These are phyloP conservation scores for Ricordea florida DNA, from an alignment of 92 coral and sea anemone species.

Conservation along the genomic window DNA sequence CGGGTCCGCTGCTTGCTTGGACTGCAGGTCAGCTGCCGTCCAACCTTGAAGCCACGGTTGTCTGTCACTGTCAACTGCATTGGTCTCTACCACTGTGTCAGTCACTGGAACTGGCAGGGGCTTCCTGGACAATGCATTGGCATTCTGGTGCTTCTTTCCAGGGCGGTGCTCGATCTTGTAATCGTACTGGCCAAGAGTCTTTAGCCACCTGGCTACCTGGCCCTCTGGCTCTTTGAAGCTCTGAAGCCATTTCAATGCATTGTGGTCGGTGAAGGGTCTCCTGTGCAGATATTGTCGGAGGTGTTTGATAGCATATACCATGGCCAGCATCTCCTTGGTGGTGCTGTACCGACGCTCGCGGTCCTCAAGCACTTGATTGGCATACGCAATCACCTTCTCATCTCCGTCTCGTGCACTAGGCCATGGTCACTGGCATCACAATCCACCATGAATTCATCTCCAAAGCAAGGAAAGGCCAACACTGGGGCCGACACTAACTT, in stretches of 20 bases:
- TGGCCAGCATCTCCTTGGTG: constrained; percentile 3
- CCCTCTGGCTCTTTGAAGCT: constrained; percentile 4
- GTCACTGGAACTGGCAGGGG: background rate
- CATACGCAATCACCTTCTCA: constrained; percentile 8
- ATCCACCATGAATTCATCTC: background rate
- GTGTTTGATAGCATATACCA: constrained; percentile 7
- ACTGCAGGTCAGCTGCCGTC: constrained; percentile 14
- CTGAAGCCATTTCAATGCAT: constrained; percentile 4
- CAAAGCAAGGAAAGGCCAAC: constrained; percentile 27
- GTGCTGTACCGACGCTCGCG: constrained; percentile 27
- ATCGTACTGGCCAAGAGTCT: background rate
- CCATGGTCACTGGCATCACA: constrained; percentile 23
- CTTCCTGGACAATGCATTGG: constrained; percentile 18
- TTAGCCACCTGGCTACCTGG: constrained; percentile 10
- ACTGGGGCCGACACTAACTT: constrained; percentile 21
- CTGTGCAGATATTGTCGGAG: constrained; percentile 12
- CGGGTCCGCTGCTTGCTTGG: constrained; percentile 18
- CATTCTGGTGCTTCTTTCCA: constrained; percentile 48
- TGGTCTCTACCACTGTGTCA: background rate
- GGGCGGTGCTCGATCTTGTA: constrained; percentile 15
- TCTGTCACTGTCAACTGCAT: background rate
- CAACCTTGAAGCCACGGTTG: background rate
- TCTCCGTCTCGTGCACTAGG: constrained; percentile 19
- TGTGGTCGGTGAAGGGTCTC: constrained; percentile 19
- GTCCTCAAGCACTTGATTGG: background rate